Evolutionary conservation across 2,113 vertebrate species (phyloP).

Genomic region (Oreocharis arfaki): DNA sequence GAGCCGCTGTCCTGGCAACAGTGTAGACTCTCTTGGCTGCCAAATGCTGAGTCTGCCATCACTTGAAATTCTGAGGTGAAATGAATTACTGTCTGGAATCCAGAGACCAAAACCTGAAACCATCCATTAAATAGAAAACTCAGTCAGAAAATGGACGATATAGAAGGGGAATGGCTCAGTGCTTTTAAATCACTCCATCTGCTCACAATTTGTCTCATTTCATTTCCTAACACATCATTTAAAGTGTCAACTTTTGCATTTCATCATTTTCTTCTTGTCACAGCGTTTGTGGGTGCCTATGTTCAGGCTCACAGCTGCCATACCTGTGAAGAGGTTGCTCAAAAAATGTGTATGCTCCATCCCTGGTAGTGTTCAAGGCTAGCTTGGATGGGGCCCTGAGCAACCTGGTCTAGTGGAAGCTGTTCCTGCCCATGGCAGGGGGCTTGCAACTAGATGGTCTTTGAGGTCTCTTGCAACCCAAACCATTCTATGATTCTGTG

Average conservation of each 20-base stretch:
- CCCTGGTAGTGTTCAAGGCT: background rate
- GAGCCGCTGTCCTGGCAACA: background rate
- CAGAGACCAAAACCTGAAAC: background rate
- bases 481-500: background rate
- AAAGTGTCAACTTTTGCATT: background rate
- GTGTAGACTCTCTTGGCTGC: background rate
- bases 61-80: background rate
- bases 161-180: background rate
- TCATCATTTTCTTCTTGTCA: background rate
- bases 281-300: background rate
- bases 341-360: background rate
- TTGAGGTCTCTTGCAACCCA: background rate
- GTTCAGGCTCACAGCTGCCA: background rate
- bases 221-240: background rate
- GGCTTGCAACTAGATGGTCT: background rate
- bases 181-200: background rate
- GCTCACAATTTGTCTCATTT: background rate
- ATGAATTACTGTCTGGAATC: conserved; percentile 8
- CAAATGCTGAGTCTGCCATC: background rate
- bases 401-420: background rate
- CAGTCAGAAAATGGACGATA: background rate
- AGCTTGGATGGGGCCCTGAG: background rate
- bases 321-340: background rate
- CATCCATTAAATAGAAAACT: background rate
- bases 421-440: background rate